A percentile compares a stretch with the other conserved stretches of the same genome.
These are phyloP conservation scores for Lota lota DNA, from an alignment of 2,113 vertebrate species.

Conservation along the genomic window DNA sequence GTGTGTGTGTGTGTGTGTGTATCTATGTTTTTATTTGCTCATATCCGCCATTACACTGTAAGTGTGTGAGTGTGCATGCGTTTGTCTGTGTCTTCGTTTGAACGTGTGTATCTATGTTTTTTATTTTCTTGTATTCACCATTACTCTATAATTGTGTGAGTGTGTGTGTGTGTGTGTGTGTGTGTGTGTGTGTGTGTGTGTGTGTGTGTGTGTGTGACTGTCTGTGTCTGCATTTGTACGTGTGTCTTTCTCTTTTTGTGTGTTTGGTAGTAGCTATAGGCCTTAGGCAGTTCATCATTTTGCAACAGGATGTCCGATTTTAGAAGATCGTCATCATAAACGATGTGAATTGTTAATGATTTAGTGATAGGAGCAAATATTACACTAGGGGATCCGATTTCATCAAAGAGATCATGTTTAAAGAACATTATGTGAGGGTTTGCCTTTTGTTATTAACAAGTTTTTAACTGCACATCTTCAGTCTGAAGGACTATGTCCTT, in stretches of 20 bases:
- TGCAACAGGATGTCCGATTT: too few species aligned
- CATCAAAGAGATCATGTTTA: too few species aligned
- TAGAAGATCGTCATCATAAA: too few species aligned
- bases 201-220: neutral
- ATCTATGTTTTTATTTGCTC: slow-evolving; percentile 23
- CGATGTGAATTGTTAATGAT: too few species aligned
- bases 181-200: neutral
- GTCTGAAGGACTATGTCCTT: too few species aligned
- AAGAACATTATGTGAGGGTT: too few species aligned
- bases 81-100: neutral
- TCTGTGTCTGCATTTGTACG: neutral
- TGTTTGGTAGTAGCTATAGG: neutral
- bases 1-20: slow-evolving; percentile 26
- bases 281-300: too few species aligned
- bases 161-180: slow-evolving; percentile 16
- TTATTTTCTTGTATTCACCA: neutral
- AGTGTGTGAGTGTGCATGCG: slow-evolving; percentile 6
- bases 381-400: too few species aligned
- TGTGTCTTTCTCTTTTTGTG: neutral
- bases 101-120: neutral
- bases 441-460: too few species aligned
- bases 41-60: neutral
- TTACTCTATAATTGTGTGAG: neutral
- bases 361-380: too few species aligned
- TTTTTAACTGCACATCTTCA: too few species aligned